Percentiles rank a stretch among this genome's conserved stretches.
Evolutionary conservation across 92 coral and sea anemone genomes (phyloP).

Genomic region (Phenganax stokvisi): DNA sequence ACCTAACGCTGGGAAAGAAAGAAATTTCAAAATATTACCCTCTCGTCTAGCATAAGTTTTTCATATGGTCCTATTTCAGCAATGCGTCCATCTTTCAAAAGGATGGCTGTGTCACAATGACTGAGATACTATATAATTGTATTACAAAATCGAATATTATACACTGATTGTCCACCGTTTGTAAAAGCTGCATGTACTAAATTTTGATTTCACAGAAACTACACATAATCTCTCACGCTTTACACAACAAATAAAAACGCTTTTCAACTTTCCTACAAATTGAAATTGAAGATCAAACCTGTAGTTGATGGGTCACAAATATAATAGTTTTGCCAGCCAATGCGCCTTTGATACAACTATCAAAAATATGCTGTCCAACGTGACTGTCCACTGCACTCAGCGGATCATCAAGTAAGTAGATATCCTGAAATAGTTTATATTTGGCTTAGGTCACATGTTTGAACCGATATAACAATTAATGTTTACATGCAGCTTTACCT

Average conservation of each 20-base stretch:
- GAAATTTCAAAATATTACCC: slow-evolving; percentile 43
- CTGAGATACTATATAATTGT: slow-evolving; percentile 56
- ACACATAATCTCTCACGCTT: background rate
- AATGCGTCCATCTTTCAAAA: slow-evolving; percentile 73
- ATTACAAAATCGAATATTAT: background rate
- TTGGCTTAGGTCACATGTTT: no score
- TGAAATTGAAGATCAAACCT: slow-evolving; percentile 46
- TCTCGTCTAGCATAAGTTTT: slow-evolving; percentile 58
- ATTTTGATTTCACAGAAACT: no score
- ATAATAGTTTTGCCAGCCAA: slow-evolving; percentile 78
- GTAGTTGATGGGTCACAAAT: slow-evolving; percentile 87
- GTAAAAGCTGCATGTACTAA: background rate
- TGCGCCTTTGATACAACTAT: slow-evolving; percentile 75
- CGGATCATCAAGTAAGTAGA: slow-evolving; percentile 81
- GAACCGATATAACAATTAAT: background rate
- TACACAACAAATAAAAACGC: no score
- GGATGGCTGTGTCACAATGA: slow-evolving; percentile 69
- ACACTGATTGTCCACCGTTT: background rate
- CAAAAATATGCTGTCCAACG: slow-evolving; percentile 89
- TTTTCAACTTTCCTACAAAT: no score
- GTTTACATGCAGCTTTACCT: slow-evolving; percentile 64
- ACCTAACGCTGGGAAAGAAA: background rate
- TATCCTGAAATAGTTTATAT: slow-evolving; percentile 52
- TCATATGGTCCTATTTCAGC: slow-evolving; percentile 74
- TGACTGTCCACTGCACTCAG: slow-evolving; percentile 94